These are phyloP conservation scores for Sinelater perroti DNA, from an alignment of 2,888 invertebrate genomes.

Conservation along the genomic window DNA sequence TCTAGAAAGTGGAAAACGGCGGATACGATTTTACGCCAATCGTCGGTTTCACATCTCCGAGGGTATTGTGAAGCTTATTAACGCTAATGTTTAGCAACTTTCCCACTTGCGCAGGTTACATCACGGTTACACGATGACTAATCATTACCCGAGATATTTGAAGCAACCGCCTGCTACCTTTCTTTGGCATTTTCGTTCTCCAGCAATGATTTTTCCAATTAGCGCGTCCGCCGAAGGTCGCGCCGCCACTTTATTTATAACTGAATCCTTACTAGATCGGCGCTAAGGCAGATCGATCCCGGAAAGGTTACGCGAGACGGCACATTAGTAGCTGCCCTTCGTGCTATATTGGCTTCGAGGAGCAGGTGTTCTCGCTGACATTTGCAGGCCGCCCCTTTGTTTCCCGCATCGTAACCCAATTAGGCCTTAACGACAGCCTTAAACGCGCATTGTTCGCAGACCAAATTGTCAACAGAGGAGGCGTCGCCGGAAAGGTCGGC, in stretches of 20 bases:
- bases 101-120: constrained; percentile 25
- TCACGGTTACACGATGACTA: constrained; percentile 16
- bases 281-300: constrained; percentile 15
- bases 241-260: constrained; percentile 15
- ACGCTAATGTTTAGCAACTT: constrained; percentile 30
- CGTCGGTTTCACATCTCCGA: constrained; percentile 23
- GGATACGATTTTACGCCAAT: too few relatives aligned
- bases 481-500: constrained; percentile 7
- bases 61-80: constrained; percentile 28
- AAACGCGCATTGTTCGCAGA: constrained; percentile 27
- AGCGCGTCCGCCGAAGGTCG: too few relatives aligned
- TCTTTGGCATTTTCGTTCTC: too few relatives aligned
- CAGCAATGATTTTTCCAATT: too few relatives aligned
- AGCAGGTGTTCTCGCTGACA: constrained; percentile 31
- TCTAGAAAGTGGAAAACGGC: too few relatives aligned
- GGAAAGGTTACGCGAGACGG: constrained; percentile 13
- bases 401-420: constrained; percentile 37
- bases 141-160: constrained; percentile 11
- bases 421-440: constrained; percentile 33
- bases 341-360: neutral
- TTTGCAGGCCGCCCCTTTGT: constrained; percentile 26
- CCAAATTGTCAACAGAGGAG: constrained; percentile 16
- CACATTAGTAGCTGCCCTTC: constrained; percentile 4
- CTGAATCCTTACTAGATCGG: constrained; percentile 25
- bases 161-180: too few relatives aligned